These are phyloP conservation scores for Drosophila pallidifrons DNA, from an alignment of 1,140 invertebrate genomes.

Conservation along the genomic window DNA sequence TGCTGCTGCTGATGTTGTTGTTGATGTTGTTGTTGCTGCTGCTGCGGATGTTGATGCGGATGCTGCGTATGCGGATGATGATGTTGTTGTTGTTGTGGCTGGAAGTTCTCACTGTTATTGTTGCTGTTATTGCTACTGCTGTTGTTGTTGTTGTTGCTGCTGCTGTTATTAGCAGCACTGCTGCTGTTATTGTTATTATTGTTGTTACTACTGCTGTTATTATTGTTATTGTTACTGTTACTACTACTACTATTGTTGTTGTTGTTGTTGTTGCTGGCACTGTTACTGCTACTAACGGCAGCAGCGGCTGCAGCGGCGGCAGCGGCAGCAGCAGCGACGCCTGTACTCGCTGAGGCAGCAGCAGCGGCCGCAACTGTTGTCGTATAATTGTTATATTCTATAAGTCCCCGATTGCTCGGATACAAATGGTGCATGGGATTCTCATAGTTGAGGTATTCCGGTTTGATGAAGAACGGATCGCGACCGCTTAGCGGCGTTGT, in stretches of 20 bases:
- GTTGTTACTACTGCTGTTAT: slow-evolving; percentile 51
- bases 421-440: slow-evolving; percentile 84
- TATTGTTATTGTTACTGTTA: slow-evolving; percentile 39
- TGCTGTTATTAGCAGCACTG: slow-evolving; percentile 48
- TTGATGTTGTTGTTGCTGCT: slow-evolving; percentile 56
- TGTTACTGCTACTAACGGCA: slow-evolving; percentile 13
- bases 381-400: slow-evolving; percentile 80
- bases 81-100: slow-evolving; percentile 52
- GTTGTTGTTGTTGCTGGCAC: slow-evolving; percentile 17
- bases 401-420: slow-evolving; percentile 74
- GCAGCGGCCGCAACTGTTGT: slow-evolving; percentile 68
- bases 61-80: slow-evolving; percentile 48
- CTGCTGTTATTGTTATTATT: slow-evolving; percentile 52
- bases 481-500: slow-evolving; percentile 68
- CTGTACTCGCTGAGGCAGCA: slow-evolving; percentile 47
- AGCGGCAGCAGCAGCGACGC: slow-evolving; percentile 50
- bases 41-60: slow-evolving; percentile 54
- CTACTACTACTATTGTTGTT: slow-evolving; percentile 41
- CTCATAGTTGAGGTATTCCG: slow-evolving; percentile 84
- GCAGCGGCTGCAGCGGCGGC: slow-evolving; percentile 39
- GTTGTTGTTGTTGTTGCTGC: slow-evolving; percentile 56
- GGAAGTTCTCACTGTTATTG: slow-evolving; percentile 58
- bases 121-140: slow-evolving; percentile 55
- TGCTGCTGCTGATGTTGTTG: slow-evolving; percentile 56
- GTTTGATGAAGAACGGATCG: slow-evolving; percentile 82